Conservation (phyloP, 92 coral and sea anemone genomes). For the Porites rus region DNA sequence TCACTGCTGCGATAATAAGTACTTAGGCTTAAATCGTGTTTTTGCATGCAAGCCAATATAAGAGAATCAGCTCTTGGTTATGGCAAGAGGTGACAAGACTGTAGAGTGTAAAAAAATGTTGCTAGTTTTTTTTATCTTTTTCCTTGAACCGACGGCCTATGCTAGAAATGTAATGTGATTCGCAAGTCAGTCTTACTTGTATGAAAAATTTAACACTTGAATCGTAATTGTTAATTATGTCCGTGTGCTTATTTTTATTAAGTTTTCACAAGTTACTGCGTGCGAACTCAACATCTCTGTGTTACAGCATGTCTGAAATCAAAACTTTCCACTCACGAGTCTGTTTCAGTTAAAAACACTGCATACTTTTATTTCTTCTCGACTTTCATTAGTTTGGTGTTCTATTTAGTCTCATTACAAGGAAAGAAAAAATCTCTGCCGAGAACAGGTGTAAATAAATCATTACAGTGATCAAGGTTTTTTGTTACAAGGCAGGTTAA, state of each 20-base stretch:
- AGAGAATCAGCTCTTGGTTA: background rate
- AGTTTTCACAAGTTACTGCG: background rate
- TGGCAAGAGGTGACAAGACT: background rate
- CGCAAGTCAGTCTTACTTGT: background rate
- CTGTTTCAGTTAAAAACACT: background rate
- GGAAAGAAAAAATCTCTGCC: background rate
- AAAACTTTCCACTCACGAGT: background rate
- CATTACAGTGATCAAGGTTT: background rate
- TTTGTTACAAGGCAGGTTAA: slow-evolving; percentile 19
- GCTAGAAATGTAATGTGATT: background rate
- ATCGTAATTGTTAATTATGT: background rate
- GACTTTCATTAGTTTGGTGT: background rate
- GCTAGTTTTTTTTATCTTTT: background rate
- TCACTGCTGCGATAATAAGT: background rate
- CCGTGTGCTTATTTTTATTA: background rate
- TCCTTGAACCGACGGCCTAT: background rate
- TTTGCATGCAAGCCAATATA: background rate
- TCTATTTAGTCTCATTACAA: background rate
- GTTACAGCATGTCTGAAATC: slow-evolving; percentile 19
- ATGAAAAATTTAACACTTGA: background rate
- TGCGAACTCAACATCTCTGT: slow-evolving; percentile 6
- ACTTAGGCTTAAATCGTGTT: background rate
- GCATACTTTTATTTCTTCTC: background rate
- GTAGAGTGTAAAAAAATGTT: background rate
- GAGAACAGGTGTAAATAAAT: background rate